Evolutionary conservation across 2,888 invertebrate species (phyloP), one percentile per base, ranked within the genome.

Genomic region (Atrina japonica): DNA sequence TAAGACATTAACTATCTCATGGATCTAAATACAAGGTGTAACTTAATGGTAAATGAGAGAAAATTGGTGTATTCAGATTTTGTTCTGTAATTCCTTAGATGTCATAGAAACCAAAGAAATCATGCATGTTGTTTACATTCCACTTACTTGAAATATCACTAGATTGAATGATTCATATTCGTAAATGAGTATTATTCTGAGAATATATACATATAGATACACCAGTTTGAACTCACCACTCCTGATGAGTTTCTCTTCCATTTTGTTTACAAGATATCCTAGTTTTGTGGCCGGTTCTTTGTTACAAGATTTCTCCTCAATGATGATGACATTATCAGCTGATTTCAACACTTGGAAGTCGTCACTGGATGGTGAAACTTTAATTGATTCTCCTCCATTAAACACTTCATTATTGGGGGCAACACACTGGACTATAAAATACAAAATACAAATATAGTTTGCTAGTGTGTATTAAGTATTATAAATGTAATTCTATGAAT

Each of bases 251-350:
- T 83, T 80, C 45, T 83, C 76, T 53, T 88, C 87, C 25, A 90
- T 75, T 16, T 83, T 69, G 6, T 84, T 77, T 14, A 86, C 87
- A 7, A 90, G 63, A 7, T 74, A 71, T 29, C 79, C 77, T 3
- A 91, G 82, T 43, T 86, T 83, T 66, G 79, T 66, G 30, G 83
- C 92, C 0, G 96, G 89, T 79, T 94, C 93, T 75, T 92, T 92
- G 91, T 97, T 97, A 89, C 97, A 97, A 5, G 92, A 91, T 80
- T 95, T 95, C 1, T 96, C 96, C 87, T 97, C 96, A 11, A 97
- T 93, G 0, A 95, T 92, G 66, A 97, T 92, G 0, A 97, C 92
- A 67, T 97, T 92, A 86, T 97, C 97, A 1, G 96, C 96, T 75
- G 95, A 93, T 74, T 94, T 94, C 74, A 92, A 93, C 0, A 95